phyloP scores from a whole-genome alignment of 2,797 vertebrate species.

The Leptoclinus maculatus region DNA sequence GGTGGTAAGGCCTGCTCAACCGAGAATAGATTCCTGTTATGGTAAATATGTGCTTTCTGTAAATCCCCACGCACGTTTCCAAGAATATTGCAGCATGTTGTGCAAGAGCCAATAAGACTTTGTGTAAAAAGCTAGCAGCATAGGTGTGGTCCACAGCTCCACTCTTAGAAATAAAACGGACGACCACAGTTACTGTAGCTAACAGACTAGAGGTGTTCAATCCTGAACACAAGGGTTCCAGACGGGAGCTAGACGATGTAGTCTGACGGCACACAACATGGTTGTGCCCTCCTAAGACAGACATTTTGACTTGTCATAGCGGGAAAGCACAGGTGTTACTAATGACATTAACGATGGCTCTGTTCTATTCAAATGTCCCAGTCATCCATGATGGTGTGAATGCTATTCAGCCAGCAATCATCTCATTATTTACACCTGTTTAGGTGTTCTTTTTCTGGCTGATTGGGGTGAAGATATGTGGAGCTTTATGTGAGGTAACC shows the following conservation, averaged over 20 bases:
- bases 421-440: slow-evolving; percentile 21
- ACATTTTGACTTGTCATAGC: not conserved
- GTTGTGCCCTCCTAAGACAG: not conserved
- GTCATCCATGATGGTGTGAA: not conserved
- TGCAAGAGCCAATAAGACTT: not conserved
- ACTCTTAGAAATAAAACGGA: not conserved
- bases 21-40: not conserved
- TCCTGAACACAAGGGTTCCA: not conserved
- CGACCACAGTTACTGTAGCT: not conserved
- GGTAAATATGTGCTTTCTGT: not conserved
- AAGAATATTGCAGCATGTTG: not conserved
- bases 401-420: not conserved
- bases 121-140: not conserved
- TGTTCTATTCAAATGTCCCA: not conserved
- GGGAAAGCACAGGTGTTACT: not conserved
- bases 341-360: not conserved
- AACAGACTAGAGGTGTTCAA: not conserved
- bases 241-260: not conserved
- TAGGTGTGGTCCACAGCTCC: not conserved
- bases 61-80: not conserved
- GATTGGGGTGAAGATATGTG: slow-evolving; percentile 14
- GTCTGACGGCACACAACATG: not conserved
- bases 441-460: slow-evolving; percentile 13
- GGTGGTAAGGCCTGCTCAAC: slow-evolving; percentile 1
- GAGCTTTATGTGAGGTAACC: not conserved